phyloP scores from a whole-genome alignment of 1,140 invertebrate genomes.

The Parapsyche elsis region DNA sequence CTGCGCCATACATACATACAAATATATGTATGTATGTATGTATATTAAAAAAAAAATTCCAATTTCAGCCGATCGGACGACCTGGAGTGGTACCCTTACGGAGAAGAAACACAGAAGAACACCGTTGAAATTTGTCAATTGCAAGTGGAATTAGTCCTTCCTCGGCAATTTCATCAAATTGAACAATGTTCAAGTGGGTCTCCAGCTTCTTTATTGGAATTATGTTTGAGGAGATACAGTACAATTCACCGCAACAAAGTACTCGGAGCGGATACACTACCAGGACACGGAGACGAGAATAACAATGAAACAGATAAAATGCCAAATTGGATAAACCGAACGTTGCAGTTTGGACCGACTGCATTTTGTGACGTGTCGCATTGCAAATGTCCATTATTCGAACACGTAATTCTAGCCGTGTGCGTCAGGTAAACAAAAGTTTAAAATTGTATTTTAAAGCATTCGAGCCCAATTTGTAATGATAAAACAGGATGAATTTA shows the following conservation, averaged over 20 bases:
- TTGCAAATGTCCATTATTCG: conserved; percentile 45
- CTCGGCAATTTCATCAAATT: conserved; percentile 34
- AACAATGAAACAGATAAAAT: conserved; percentile 15
- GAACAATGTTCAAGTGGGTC: conserved; percentile 33
- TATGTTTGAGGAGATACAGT: conserved; percentile 42
- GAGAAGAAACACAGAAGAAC: background rate
- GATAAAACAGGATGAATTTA: background rate
- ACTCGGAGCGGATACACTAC: background rate
- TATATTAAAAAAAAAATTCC: background rate
- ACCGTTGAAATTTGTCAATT: background rate
- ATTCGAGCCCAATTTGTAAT: background rate
- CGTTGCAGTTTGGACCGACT: conserved; percentile 33
- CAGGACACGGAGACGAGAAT: conserved; percentile 29
- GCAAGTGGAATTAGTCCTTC: conserved; percentile 37
- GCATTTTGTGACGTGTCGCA: conserved; percentile 43
- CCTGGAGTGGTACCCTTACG: background rate
- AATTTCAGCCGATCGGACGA: background rate
- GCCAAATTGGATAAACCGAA: background rate
- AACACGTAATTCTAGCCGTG: conserved; percentile 39
- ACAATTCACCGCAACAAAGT: background rate
- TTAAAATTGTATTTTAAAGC: background rate
- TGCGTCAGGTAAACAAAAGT: conserved; percentile 35
- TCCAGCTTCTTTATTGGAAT: conserved; percentile 44
- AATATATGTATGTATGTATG: background rate
- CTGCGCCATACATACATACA: too few relatives aligned